These are phyloP conservation scores for Brachionus manjavacas DNA, from an alignment of 1,140 invertebrate species.

Conservation along the genomic window DNA sequence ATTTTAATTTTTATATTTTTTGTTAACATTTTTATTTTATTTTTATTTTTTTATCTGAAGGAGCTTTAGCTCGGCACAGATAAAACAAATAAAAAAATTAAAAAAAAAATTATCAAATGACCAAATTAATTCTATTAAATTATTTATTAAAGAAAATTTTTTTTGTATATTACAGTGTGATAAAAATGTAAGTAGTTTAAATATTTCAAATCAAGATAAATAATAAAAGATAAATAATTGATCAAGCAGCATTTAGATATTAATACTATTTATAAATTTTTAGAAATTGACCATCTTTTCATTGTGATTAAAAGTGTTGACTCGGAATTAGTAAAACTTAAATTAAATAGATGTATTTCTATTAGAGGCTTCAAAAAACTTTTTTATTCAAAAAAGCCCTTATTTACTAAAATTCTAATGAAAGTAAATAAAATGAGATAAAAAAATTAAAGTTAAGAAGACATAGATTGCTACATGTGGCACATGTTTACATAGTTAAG, in stretches of 20 bases:
- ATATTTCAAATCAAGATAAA: not conserved
- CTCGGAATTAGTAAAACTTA: not conserved
- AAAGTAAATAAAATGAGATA: not conserved
- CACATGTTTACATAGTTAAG: too few species aligned
- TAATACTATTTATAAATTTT: not conserved
- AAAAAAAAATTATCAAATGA: not conserved
- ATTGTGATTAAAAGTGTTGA: not conserved
- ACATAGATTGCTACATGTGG: too few species aligned
- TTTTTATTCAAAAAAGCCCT: not conserved
- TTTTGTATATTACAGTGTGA: constrained; percentile 1
- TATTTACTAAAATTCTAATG: not conserved
- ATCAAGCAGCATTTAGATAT: not conserved
- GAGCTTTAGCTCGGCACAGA: too few species aligned
- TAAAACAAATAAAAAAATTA: too few species aligned
- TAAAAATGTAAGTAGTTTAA: not conserved
- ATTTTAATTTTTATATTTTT: not conserved
- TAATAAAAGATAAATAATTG: too few species aligned
- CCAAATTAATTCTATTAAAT: not conserved
- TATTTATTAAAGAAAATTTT: not conserved
- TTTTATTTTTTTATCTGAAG: too few species aligned
- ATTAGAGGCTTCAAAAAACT: not conserved
- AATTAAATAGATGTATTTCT: not conserved
- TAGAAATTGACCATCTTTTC: not conserved
- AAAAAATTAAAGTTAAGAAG: too few species aligned
- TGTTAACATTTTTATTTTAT: too few species aligned